Evolutionary conservation across 2,888 invertebrate species (phyloP).

Genomic region (Torymus auratus): DNA sequence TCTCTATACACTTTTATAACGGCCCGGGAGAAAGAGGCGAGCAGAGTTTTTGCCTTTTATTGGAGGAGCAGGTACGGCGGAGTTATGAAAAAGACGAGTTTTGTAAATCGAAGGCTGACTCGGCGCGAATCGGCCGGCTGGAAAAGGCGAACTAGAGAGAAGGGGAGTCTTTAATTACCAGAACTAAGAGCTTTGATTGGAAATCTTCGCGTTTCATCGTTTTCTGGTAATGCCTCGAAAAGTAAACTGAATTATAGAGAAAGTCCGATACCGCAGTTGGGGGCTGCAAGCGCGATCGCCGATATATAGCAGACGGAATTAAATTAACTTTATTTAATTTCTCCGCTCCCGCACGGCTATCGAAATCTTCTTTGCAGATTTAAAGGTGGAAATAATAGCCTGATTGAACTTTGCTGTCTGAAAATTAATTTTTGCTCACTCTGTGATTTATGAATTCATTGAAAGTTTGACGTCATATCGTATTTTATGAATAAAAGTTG

Average conservation of each 20-base stretch:
- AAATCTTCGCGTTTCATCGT: slow-evolving; percentile 27
- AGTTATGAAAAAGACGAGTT: not conserved
- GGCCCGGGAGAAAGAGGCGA: no score
- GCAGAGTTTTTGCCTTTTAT: no score
- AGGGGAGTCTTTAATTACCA: slow-evolving; percentile 9
- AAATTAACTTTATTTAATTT: slow-evolving; percentile 15
- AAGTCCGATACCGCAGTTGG: slow-evolving; percentile 9
- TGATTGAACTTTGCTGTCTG: no score
- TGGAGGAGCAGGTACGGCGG: no score
- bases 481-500: no score
- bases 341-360: no score
- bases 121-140: not conserved
- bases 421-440: no score
- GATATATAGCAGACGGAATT: not conserved
- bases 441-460: no score
- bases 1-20: not conserved
- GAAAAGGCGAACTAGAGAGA: not conserved
- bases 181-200: slow-evolving; percentile 21
- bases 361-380: no score
- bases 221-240: slow-evolving; percentile 30
- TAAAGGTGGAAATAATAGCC: no score
- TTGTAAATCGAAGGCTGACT: slow-evolving; percentile 10
- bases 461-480: no score
- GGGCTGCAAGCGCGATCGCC: no score
- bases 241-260: slow-evolving; percentile 21